Evolutionary conservation across 1,140 invertebrate species (phyloP).

Genomic region (Euura saliciscinereae): DNA sequence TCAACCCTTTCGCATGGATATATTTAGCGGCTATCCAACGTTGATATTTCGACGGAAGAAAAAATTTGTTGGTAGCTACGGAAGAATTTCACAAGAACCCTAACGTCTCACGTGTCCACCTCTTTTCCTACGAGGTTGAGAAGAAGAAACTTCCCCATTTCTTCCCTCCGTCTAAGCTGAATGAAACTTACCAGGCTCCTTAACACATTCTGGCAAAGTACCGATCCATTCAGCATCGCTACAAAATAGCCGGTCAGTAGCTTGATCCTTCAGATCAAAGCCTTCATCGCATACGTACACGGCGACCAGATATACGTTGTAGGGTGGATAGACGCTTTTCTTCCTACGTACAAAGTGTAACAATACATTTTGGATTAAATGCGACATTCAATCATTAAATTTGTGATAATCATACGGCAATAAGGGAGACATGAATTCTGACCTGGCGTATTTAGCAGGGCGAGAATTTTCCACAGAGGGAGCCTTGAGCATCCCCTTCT

Average conservation of each 20-base stretch:
- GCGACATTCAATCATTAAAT: too few relatives aligned
- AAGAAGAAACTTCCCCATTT: too few relatives aligned
- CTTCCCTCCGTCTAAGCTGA: too few relatives aligned
- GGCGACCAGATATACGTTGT: conserved; percentile 65
- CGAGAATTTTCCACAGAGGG: conserved; percentile 42
- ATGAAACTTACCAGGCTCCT: conserved; percentile 43
- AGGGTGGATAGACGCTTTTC: conserved; percentile 51
- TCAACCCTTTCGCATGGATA: too few relatives aligned
- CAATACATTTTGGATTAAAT: too few relatives aligned
- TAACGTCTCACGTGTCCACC: too few relatives aligned
- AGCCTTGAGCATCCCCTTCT: conserved; percentile 42
- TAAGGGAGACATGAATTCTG: neutral
- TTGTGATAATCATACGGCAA: too few relatives aligned
- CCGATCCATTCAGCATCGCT: conserved; percentile 63
- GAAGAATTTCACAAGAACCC: too few relatives aligned
- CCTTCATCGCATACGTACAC: conserved; percentile 63
- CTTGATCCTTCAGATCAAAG: conserved; percentile 56
- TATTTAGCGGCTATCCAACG: too few relatives aligned
- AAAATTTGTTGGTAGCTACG: too few relatives aligned
- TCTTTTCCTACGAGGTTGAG: too few relatives aligned
- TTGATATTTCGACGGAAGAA: too few relatives aligned
- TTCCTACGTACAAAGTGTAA: conserved; percentile 35
- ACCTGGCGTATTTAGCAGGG: conserved; percentile 46
- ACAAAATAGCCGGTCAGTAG: conserved; percentile 63
- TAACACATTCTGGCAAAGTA: conserved; percentile 58